A percentile compares a stretch with the other conserved stretches of the same genome.
Conservation (phyloP, 2,797 vertebrate species). For the Sebastes taczanowskii region DNA sequence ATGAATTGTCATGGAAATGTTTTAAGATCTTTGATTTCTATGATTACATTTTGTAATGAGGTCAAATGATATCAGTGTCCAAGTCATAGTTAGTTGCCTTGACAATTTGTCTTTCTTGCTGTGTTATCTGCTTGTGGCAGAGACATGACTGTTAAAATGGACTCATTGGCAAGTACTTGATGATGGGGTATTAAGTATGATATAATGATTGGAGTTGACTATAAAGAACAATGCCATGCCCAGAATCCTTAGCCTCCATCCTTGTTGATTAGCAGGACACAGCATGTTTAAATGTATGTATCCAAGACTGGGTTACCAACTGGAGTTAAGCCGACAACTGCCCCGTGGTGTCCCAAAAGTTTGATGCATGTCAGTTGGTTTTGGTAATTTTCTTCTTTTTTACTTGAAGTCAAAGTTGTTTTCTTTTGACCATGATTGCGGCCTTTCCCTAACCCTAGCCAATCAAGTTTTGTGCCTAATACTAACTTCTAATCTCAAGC, state of each 20-base stretch:
- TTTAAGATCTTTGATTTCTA: background rate
- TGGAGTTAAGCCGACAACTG: background rate
- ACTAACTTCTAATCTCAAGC: too few relatives aligned
- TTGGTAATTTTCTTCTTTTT: background rate
- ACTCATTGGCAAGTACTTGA: background rate
- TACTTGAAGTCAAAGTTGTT: background rate
- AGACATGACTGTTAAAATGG: background rate
- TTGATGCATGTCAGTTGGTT: background rate
- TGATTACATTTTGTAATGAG: background rate
- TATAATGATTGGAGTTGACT: background rate
- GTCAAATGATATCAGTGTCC: background rate
- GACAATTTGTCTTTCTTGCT: background rate
- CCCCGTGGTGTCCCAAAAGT: background rate
- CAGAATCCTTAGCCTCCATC: background rate
- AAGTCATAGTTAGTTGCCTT: background rate
- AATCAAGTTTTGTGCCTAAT: background rate
- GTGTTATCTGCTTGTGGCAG: background rate
- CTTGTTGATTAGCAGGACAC: background rate
- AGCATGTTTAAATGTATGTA: background rate
- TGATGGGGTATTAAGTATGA: background rate
- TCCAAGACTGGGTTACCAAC: background rate
- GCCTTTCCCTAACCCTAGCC: background rate
- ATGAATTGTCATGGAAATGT: background rate
- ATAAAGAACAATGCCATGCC: background rate
- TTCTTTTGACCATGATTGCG: background rate